Percentiles rank a stretch among this genome's conserved stretches.
Evolutionary conservation across 1,140 invertebrate species (phyloP).

Genomic region (Eulimnadia texana): DNA sequence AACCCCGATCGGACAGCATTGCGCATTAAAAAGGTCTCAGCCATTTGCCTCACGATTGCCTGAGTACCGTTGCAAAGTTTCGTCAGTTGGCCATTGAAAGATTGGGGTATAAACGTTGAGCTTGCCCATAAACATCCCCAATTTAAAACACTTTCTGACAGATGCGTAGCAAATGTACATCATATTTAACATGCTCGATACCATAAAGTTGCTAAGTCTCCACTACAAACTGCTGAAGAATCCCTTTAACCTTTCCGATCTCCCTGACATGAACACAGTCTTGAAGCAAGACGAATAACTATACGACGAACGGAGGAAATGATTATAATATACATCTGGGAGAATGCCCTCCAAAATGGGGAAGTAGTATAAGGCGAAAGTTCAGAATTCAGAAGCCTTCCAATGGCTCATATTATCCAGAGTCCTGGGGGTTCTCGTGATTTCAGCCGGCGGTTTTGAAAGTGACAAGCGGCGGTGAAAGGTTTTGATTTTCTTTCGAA

Average conservation of each 20-base stretch:
- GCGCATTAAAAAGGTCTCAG: neutral
- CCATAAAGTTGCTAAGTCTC: neutral
- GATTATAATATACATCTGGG: constrained; percentile 17
- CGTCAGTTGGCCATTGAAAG: neutral
- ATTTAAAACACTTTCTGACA: neutral
- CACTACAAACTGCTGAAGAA: neutral
- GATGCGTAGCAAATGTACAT: neutral
- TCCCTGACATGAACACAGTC: neutral
- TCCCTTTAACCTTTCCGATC: neutral
- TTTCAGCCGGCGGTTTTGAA: constrained; percentile 18
- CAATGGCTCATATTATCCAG: constrained; percentile 18
- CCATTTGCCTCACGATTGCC: neutral
- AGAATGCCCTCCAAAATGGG: constrained; percentile 19
- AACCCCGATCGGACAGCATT: neutral
- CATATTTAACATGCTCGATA: neutral
- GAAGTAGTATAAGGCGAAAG: constrained; percentile 21
- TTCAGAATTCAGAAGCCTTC: constrained; percentile 24
- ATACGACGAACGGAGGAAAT: constrained; percentile 20
- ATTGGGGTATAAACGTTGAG: neutral
- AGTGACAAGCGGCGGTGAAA: neutral
- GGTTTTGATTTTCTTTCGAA: neutral
- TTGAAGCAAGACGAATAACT: constrained; percentile 17
- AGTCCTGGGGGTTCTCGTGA: constrained; percentile 18
- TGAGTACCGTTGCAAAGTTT: neutral
- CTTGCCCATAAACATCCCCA: neutral